Percentiles rank a stretch among this genome's conserved stretches.
These are phyloP conservation scores for Neostethus bicornis DNA, from an alignment of 2,797 vertebrate genomes.

Conservation along the genomic window DNA sequence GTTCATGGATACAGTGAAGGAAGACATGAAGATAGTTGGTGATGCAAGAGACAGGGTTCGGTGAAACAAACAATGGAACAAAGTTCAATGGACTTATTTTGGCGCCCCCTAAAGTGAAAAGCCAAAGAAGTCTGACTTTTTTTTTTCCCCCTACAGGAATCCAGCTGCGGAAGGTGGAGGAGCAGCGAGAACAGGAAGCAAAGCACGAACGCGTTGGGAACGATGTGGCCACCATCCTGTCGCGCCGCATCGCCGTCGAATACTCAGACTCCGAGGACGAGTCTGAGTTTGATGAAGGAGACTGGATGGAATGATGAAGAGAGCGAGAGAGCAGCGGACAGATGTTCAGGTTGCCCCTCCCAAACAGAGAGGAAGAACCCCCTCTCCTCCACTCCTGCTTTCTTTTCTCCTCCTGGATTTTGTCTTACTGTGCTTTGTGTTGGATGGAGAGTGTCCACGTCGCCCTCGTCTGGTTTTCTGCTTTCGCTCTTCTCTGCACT, in stretches of 20 bases:
- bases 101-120: too few relatives aligned
- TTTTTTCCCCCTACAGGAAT: constrained; percentile 82
- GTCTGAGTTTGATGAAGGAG: constrained; percentile 97
- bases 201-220: constrained; percentile 97
- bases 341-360: constrained; percentile 34
- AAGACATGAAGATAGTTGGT: too few relatives aligned
- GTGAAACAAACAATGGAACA: too few relatives aligned
- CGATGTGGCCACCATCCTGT: constrained; percentile 96
- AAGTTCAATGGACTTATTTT: too few relatives aligned
- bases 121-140: neutral
- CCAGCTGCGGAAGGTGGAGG: constrained; percentile 97
- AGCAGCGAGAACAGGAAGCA: constrained; percentile 96
- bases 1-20: too few relatives aligned
- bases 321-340: constrained; percentile 12
- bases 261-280: constrained; percentile 98
- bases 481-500: constrained; percentile 54
- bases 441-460: constrained; percentile 41
- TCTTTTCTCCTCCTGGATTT: constrained; percentile 32
- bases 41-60: too few relatives aligned
- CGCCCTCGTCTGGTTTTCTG: constrained; percentile 32
- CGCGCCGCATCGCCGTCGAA: constrained; percentile 95
- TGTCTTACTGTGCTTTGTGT: constrained; percentile 62
- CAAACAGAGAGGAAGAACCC: constrained; percentile 34
- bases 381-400: constrained; percentile 33
- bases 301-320: constrained; percentile 91